Conservation (phyloP, 2,888 invertebrate species). For the Leptogaster cylindrica region DNA sequence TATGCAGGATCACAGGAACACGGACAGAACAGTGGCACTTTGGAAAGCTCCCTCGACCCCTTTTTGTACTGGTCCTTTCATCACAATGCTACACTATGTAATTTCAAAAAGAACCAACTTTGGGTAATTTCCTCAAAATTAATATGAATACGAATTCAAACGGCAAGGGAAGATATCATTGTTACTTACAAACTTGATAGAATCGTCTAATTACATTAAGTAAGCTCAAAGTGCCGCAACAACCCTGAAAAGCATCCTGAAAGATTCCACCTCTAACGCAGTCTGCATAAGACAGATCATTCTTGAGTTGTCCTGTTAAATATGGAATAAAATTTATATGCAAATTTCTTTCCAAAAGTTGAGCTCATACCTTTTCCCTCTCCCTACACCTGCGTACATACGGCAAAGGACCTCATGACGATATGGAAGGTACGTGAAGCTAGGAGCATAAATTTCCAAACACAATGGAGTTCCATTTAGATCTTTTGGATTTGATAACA, state of each 20-base stretch:
- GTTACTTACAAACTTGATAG: background rate
- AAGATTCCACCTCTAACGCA: conserved; percentile 3
- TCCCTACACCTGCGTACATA: too few species aligned
- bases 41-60: too few species aligned
- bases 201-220: conserved; percentile 8
- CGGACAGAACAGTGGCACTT: too few species aligned
- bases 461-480: conserved; percentile 42
- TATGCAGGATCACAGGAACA: too few species aligned
- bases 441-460: conserved; percentile 23
- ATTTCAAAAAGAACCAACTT: background rate
- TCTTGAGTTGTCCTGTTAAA: conserved; percentile 36
- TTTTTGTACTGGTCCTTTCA: background rate
- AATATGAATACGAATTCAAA: background rate
- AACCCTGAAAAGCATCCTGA: background rate
- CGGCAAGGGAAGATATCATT: background rate
- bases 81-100: background rate
- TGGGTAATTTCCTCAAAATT: background rate
- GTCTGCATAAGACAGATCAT: conserved; percentile 40
- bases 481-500: conserved; percentile 37
- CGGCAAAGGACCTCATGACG: background rate
- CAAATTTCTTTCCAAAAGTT: too few species aligned
- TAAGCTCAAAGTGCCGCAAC: background rate
- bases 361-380: too few species aligned
- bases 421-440: conserved; percentile 3
- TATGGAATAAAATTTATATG: conserved; percentile 42